These are phyloP conservation scores for Stenoptilia bipunctidactyla DNA, from an alignment of 2,888 invertebrate genomes.

Conservation along the genomic window DNA sequence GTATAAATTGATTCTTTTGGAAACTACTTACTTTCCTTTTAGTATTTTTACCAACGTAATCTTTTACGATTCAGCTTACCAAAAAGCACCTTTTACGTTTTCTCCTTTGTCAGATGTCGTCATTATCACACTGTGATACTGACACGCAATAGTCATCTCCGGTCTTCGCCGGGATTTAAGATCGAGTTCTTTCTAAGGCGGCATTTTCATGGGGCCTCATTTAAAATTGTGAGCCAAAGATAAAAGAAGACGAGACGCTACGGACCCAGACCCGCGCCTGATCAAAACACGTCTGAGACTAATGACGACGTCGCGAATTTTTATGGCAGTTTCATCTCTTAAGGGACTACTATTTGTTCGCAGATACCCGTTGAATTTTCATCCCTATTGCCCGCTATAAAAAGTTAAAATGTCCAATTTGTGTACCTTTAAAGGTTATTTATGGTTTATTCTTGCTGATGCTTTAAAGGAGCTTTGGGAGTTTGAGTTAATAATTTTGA, in stretches of 20 bases:
- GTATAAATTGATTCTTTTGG: too few relatives aligned
- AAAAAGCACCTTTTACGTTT: background rate
- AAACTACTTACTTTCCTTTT: too few relatives aligned
- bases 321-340: constrained; percentile 52
- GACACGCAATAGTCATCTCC: constrained; percentile 20
- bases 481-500: constrained; percentile 2
- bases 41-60: too few relatives aligned
- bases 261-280: constrained; percentile 31
- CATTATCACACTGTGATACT: constrained; percentile 13
- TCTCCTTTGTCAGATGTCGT: constrained; percentile 6
- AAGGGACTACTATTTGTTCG: constrained; percentile 39
- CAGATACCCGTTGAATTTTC: constrained; percentile 48
- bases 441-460: constrained; percentile 21
- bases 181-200: constrained; percentile 28
- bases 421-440: constrained; percentile 27
- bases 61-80: too few relatives aligned
- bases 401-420: constrained; percentile 38
- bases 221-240: constrained; percentile 39
- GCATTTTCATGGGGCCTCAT: constrained; percentile 31
- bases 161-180: constrained; percentile 28
- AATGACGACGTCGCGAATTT: constrained; percentile 59
- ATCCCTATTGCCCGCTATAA: constrained; percentile 37
- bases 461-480: constrained; percentile 1
- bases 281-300: constrained; percentile 66
- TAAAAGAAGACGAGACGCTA: constrained; percentile 32